A percentile compares a stretch with the other conserved stretches of the same genome.
Conservation (phyloP, 2,888 invertebrate species). For the Melanostoma scalare region DNA sequence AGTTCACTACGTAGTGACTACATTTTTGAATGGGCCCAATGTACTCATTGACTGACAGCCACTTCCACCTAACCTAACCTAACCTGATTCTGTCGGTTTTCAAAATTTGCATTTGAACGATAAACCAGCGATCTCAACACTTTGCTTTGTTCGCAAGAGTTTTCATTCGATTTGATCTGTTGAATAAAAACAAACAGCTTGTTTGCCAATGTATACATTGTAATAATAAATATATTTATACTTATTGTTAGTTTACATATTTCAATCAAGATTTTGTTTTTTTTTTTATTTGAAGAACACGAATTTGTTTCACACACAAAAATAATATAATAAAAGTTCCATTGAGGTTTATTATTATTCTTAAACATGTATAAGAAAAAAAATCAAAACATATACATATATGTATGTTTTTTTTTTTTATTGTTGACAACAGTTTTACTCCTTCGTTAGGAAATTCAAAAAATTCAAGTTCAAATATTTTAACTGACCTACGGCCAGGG, state of each 20-base stretch:
- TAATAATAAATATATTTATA: slow-evolving; percentile 70
- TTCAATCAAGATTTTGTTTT: slow-evolving; percentile 32
- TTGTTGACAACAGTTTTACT: slow-evolving; percentile 32
- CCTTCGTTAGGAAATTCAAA: not conserved
- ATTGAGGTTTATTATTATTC: slow-evolving; percentile 26
- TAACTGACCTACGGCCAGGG: not conserved
- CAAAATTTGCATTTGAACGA: too few relatives aligned
- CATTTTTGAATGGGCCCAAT: too few relatives aligned
- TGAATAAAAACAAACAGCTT: slow-evolving; percentile 10
- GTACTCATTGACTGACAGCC: too few relatives aligned
- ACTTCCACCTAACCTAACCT: too few relatives aligned
- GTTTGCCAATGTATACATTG: slow-evolving; percentile 67
- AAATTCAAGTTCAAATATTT: not conserved
- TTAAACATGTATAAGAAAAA: slow-evolving; percentile 37
- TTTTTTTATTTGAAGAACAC: slow-evolving; percentile 58
- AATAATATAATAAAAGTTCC: slow-evolving; percentile 39
- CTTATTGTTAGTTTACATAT: slow-evolving; percentile 47
- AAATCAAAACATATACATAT: slow-evolving; percentile 12
- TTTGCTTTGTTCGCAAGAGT: too few relatives aligned
- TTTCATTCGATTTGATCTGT: not conserved
- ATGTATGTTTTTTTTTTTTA: slow-evolving; percentile 23
- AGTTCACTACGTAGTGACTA: too few relatives aligned
- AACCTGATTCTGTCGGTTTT: too few relatives aligned
- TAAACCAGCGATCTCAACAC: too few relatives aligned
- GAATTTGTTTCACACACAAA: slow-evolving; percentile 47